phyloP scores from a whole-genome alignment of 1,140 invertebrate species.

The Chionoecetes opilio region DNA sequence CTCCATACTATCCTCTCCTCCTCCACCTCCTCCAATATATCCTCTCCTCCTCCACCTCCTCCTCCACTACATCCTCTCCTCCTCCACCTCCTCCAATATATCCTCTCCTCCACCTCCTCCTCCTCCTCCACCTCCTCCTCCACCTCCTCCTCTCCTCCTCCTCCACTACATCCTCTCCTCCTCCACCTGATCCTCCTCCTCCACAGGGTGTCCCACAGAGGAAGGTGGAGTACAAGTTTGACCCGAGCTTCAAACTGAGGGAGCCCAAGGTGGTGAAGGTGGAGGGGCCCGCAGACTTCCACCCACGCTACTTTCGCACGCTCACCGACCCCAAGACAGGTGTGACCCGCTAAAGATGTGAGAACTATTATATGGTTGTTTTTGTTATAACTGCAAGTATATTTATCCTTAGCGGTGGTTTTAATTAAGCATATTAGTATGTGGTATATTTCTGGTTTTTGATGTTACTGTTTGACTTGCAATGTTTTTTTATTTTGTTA shows the following conservation, averaged over 20 bases:
- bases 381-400: too few species aligned
- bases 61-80: not conserved
- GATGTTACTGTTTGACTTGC: too few species aligned
- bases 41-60: not conserved
- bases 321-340: slow-evolving; percentile 83
- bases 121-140: not conserved
- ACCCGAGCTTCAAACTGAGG: slow-evolving; percentile 69
- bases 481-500: too few species aligned
- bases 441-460: too few species aligned
- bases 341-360: too few species aligned
- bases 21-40: not conserved
- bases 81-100: not conserved
- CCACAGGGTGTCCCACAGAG: slow-evolving; percentile 51
- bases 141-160: not conserved
- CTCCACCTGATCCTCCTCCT: not conserved
- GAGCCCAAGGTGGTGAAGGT: slow-evolving; percentile 72
- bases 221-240: slow-evolving; percentile 82
- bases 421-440: too few species aligned
- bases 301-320: slow-evolving; percentile 82
- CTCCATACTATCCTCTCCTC: not conserved
- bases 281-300: slow-evolving; percentile 76
- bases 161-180: not conserved
- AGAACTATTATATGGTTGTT: too few species aligned
- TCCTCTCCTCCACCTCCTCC: not conserved
- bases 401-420: too few species aligned